Conservation (phyloP, 2,797 vertebrate genomes). For the Leuciscus waleckii region DNA sequence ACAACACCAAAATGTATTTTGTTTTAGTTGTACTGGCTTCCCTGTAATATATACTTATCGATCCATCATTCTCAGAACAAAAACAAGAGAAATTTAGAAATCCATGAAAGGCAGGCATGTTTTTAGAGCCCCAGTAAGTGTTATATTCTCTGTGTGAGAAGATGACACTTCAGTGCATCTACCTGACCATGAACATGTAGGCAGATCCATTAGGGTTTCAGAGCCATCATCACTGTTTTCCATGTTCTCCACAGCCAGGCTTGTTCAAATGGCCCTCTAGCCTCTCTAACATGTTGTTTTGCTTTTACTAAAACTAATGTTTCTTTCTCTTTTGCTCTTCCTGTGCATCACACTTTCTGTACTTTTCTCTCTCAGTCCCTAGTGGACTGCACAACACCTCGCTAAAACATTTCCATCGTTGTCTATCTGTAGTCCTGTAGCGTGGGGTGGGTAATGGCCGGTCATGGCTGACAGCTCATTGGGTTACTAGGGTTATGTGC, state of each 20-base stretch:
- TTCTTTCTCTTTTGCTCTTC: background rate
- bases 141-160: slow-evolving; percentile 25
- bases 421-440: slow-evolving; percentile 15
- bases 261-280: slow-evolving; percentile 18
- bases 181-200: slow-evolving; percentile 35
- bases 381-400: slow-evolving; percentile 1
- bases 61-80: slow-evolving; percentile 26
- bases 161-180: slow-evolving; percentile 39
- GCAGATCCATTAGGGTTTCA: slow-evolving; percentile 40
- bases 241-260: slow-evolving; percentile 10
- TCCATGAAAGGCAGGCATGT: slow-evolving; percentile 20
- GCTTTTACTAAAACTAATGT: slow-evolving; percentile 29
- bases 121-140: slow-evolving; percentile 42
- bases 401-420: background rate
- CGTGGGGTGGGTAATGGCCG: slow-evolving; percentile 11
- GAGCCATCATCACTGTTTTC: slow-evolving; percentile 22
- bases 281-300: slow-evolving; percentile 31
- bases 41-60: slow-evolving; percentile 14
- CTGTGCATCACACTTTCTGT: background rate
- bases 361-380: slow-evolving; percentile 21
- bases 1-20: background rate
- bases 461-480: slow-evolving; percentile 31
- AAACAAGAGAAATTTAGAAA: slow-evolving; percentile 27
- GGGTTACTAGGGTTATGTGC: slow-evolving; percentile 35
- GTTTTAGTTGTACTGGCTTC: background rate